Percentiles rank a stretch among this genome's conserved stretches.
Conservation (phyloP, 2,888 invertebrate species). For the Callimorpha dominula region DNA sequence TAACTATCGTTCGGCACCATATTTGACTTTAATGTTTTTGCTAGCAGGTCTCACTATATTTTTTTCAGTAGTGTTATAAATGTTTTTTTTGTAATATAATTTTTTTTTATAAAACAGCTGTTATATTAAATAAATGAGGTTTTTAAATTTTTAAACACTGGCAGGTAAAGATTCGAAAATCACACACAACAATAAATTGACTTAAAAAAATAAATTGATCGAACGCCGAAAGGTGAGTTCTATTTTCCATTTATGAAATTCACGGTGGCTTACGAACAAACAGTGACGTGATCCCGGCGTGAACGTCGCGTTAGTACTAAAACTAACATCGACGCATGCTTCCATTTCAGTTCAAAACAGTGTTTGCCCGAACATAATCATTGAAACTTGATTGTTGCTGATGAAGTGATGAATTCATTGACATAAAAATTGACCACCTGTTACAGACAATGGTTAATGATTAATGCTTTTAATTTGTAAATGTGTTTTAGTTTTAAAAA, state of each 20-base stretch:
- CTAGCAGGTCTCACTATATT: conserved; percentile 19
- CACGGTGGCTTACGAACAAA: conserved; percentile 48
- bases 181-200: neutral
- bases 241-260: conserved; percentile 45
- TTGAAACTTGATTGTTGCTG: conserved; percentile 58
- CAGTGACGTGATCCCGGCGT: conserved; percentile 65
- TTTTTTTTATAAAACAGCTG: neutral
- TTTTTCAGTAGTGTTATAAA: neutral
- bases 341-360: conserved; percentile 45
- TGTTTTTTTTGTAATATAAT: neutral
- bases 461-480: conserved; percentile 24
- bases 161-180: conserved; percentile 21
- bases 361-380: conserved; percentile 38
- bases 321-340: conserved; percentile 42
- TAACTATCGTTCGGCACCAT: conserved; percentile 28
- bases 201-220: conserved; percentile 6
- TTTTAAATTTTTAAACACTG: conserved; percentile 31
- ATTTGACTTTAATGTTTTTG: conserved; percentile 28
- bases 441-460: conserved; percentile 47
- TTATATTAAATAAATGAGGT: neutral
- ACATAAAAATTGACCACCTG: conserved; percentile 65
- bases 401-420: conserved; percentile 72
- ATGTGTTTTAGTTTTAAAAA: neutral
- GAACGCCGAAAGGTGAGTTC: conserved; percentile 14
- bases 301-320: conserved; percentile 68